These are phyloP conservation scores for Phallusia fumigata DNA, from an alignment of 23 tunicate genomes.

Conservation along the genomic window DNA sequence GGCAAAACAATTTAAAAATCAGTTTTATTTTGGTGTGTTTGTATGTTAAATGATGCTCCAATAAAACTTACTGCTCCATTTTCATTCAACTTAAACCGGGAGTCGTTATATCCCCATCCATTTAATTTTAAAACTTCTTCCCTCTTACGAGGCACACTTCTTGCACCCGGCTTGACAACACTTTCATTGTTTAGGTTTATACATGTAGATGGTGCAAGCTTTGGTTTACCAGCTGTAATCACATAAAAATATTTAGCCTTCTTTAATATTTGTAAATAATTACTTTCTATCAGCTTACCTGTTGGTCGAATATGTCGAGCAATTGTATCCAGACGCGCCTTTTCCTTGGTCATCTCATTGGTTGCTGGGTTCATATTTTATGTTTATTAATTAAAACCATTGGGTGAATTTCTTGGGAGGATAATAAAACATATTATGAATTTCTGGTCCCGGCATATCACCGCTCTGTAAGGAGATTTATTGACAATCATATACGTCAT, in stretches of 20 bases:
- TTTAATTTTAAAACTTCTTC: slow-evolving; percentile 79
- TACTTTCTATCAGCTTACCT: neutral
- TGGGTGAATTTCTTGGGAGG: too few species aligned
- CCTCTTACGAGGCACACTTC: slow-evolving; percentile 81
- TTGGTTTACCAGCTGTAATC: neutral
- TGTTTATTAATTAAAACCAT: too few species aligned
- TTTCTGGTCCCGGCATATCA: too few species aligned
- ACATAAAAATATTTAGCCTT: too few species aligned
- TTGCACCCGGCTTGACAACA: slow-evolving; percentile 54
- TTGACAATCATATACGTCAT: too few species aligned
- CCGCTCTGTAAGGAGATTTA: too few species aligned
- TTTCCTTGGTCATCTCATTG: neutral
- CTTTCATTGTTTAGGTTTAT: neutral
- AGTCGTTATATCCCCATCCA: slow-evolving; percentile 96
- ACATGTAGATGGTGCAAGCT: slow-evolving; percentile 23
- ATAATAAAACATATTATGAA: too few species aligned
- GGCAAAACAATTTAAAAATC: too few species aligned
- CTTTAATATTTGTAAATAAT: too few species aligned
- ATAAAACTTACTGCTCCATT: slow-evolving; percentile 34
- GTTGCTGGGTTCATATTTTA: neutral
- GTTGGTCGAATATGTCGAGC: neutral
- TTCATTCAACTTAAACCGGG: slow-evolving; percentile 47
- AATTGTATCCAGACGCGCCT: neutral
- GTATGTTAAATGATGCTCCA: neutral
- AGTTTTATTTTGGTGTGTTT: too few species aligned